A percentile compares a stretch with the other conserved stretches of the same genome.
Conservation (phyloP, 2,888 invertebrate genomes). For the Acrocyrtus sp. region DNA sequence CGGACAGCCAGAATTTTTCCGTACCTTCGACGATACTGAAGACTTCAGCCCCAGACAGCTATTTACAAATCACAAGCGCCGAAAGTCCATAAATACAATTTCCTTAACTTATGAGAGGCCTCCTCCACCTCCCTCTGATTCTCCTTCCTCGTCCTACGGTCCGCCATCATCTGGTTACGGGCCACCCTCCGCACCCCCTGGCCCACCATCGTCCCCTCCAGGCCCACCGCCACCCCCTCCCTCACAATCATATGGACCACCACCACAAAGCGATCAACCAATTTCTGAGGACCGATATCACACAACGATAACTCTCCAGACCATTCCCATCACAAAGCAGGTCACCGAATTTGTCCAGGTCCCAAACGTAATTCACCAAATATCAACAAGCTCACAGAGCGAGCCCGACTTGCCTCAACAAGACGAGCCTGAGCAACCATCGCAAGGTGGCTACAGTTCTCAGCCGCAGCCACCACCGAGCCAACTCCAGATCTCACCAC, state of each 20-base stretch:
- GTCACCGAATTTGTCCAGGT: slow-evolving; percentile 58
- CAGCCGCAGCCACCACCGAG: slow-evolving; percentile 10
- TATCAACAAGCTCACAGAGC: slow-evolving; percentile 36
- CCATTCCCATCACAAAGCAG: slow-evolving; percentile 54
- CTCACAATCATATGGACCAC: slow-evolving; percentile 17
- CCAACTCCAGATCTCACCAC: too few relatives aligned
- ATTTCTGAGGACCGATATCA: slow-evolving; percentile 44
- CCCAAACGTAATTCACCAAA: slow-evolving; percentile 52
- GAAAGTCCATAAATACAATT: slow-evolving; percentile 8
- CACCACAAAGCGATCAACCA: slow-evolving; percentile 20
- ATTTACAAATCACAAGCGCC: slow-evolving; percentile 8
- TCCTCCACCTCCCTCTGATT: slow-evolving; percentile 21
- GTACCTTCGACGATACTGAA: slow-evolving; percentile 2
- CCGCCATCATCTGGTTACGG: slow-evolving; percentile 30
- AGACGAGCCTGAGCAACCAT: slow-evolving; percentile 13
- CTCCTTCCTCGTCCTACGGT: slow-evolving; percentile 32
- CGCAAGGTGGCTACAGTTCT: slow-evolving; percentile 7
- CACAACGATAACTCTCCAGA: slow-evolving; percentile 53
- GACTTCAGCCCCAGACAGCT: slow-evolving; percentile 36
- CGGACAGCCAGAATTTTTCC: not conserved
- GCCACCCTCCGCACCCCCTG: slow-evolving; percentile 4
- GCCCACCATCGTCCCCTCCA: slow-evolving; percentile 14
- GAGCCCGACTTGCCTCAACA: too few relatives aligned
- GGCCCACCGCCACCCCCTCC: slow-evolving; percentile 24
- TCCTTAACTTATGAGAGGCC: slow-evolving; percentile 43